Base-by-base conservation (phyloP, 2,797 vertebrate genomes). In the Peromyscus attwateri region DNA sequence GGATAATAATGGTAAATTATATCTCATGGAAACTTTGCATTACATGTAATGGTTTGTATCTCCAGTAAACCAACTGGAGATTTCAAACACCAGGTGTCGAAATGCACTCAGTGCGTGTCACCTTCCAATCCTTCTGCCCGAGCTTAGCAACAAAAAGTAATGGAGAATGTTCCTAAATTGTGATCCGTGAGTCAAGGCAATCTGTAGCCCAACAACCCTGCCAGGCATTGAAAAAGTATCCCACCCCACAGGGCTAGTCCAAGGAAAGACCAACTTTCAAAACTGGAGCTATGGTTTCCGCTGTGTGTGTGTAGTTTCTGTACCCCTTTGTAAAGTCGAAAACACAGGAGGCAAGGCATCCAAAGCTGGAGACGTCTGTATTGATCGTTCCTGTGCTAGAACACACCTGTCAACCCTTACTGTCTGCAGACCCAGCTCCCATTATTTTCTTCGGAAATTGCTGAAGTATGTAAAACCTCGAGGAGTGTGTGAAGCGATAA, bases 391-490 rank as follows among this genome's bases (percentile, higher is more conserved):
- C 46, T 73, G 0, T 68, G 79, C 64, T 57, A 9, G 14, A 55
- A 21, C 55, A 4, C 66, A 79, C 77, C 85, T 76, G n/a, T 91
- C 85, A 91, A 34, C 85, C 57, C 73, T 94, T 37, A 3, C 68
- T 29, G 0, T 37, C n/a, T 70, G 40, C 52, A 83, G 19, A 94
- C 64, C 52, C 43, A 64, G 64, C 55, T 87, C 87, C 49, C 17
- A 40, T 89, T 89, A 89, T 92, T 94, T 89, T 84, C 71, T 92
- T 92, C 52, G 90, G 62, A 95, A 95, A 29, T 84, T 89, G 73
- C 91, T 64, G 46, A 92, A 95, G 55, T 91, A 76, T 85, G 92
- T 76, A 93, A 95, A 97, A 95, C 79, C 83, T 87, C 81, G 95
- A 87, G 93, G 92, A 93, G 82, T 21, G 31, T 92, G 25, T 57